A percentile compares a stretch with the other conserved stretches of the same genome.
phyloP scores from a whole-genome alignment of 2,113 vertebrate genomes.

The Prunella himalayana region DNA sequence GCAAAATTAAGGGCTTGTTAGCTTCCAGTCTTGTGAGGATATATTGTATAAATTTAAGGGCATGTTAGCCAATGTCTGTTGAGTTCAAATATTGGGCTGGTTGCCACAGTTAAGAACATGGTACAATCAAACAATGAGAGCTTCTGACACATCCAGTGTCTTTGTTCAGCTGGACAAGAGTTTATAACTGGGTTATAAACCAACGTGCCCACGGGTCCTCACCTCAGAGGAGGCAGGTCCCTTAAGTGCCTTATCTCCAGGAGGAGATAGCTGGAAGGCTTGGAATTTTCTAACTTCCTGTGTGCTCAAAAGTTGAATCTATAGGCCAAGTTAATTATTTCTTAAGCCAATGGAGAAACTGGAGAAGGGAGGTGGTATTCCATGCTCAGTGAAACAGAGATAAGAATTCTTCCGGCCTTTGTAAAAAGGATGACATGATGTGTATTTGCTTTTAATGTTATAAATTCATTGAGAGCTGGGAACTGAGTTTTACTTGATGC shows the following conservation, averaged over 20 bases:
- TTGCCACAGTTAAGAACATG: not conserved
- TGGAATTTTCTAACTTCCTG: not conserved
- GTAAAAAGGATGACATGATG: not conserved
- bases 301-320: not conserved
- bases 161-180: not conserved
- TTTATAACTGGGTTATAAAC: not conserved
- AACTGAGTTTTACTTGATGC: not conserved
- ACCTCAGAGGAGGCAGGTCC: not conserved
- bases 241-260: not conserved
- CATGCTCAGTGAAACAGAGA: not conserved
- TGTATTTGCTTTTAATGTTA: not conserved
- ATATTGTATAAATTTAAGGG: not conserved
- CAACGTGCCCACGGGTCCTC: rapidly evolving
- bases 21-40: not conserved
- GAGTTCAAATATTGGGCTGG: not conserved
- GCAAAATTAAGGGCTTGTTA: not conserved
- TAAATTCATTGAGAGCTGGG: not conserved
- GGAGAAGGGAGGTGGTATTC: not conserved
- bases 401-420: not conserved
- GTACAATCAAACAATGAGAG: not conserved
- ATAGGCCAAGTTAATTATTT: not conserved
- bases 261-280: not conserved
- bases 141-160: not conserved
- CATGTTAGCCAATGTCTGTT: not conserved
- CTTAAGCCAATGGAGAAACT: not conserved